phyloP scores from a whole-genome alignment of 1,140 invertebrate species.

The Aphelenchoides fujianensis region DNA sequence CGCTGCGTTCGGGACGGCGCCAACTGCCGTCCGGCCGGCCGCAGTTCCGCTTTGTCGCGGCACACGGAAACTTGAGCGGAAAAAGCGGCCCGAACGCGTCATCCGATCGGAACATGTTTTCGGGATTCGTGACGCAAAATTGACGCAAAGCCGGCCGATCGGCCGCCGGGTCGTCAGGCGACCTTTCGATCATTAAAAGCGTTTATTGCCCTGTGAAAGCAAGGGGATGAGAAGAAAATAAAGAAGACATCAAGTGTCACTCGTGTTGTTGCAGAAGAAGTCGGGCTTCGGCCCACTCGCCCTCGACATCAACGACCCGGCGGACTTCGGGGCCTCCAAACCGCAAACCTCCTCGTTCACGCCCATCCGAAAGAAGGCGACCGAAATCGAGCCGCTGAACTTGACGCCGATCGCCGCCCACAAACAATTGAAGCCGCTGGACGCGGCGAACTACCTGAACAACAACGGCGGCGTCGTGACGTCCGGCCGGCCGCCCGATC shows the following conservation, averaged over 20 bases:
- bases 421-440: constrained; percentile 3
- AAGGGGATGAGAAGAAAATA: not conserved
- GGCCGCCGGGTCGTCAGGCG: not conserved
- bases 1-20: not conserved
- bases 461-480: not conserved
- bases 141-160: not conserved
- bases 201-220: no score
- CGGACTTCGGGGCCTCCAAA: not conserved
- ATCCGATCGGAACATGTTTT: not conserved
- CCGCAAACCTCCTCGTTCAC: not conserved
- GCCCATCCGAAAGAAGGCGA: constrained; percentile 3
- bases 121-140: not conserved
- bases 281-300: constrained; percentile 2
- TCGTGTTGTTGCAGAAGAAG: constrained; percentile 23
- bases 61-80: not conserved
- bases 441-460: constrained; percentile 2
- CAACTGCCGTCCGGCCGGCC: not conserved
- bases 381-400: constrained; percentile 20
- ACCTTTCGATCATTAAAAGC: no score
- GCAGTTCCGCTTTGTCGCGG: not conserved
- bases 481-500: not conserved
- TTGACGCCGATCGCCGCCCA: constrained; percentile 10
- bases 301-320: constrained; percentile 20
- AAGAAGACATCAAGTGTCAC: not conserved
- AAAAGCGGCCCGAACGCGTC: not conserved